These are phyloP conservation scores for Xerus rutilus DNA, from an alignment of 2,797 vertebrate genomes.

Conservation along the genomic window DNA sequence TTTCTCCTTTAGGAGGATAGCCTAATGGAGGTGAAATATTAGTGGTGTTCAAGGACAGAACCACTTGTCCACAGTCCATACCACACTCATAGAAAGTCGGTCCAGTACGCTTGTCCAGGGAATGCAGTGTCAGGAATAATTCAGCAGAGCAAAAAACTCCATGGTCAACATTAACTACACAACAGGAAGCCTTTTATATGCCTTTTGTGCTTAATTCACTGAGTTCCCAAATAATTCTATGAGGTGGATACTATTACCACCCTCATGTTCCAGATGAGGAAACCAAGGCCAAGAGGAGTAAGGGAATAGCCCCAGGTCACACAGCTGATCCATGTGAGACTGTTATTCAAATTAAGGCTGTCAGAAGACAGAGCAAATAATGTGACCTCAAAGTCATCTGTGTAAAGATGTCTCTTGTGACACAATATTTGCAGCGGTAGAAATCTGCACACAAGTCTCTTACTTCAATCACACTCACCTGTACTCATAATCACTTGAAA, in stretches of 20 bases:
- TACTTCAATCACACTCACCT: neutral
- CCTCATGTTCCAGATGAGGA: neutral
- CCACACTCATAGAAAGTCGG: neutral
- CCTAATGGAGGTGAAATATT: neutral
- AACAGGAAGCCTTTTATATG: neutral
- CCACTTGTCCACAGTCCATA: neutral
- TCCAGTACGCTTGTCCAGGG: neutral
- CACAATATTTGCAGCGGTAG: neutral
- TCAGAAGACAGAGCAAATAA: neutral
- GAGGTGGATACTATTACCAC: neutral
- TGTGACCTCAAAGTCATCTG: neutral
- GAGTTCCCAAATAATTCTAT: neutral
- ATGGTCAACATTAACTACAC: neutral
- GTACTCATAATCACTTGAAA: neutral
- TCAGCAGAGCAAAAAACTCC: neutral
- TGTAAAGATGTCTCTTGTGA: neutral
- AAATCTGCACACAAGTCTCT: neutral
- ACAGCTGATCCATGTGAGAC: neutral
- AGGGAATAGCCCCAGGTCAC: neutral
- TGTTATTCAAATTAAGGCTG: neutral
- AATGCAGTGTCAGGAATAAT: neutral
- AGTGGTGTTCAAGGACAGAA: neutral
- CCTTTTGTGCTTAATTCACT: neutral
- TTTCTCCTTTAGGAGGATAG: neutral
- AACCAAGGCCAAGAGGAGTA: neutral